phyloP scores from a whole-genome alignment of 2,888 invertebrate species.

The Aspidapion aeneum region DNA sequence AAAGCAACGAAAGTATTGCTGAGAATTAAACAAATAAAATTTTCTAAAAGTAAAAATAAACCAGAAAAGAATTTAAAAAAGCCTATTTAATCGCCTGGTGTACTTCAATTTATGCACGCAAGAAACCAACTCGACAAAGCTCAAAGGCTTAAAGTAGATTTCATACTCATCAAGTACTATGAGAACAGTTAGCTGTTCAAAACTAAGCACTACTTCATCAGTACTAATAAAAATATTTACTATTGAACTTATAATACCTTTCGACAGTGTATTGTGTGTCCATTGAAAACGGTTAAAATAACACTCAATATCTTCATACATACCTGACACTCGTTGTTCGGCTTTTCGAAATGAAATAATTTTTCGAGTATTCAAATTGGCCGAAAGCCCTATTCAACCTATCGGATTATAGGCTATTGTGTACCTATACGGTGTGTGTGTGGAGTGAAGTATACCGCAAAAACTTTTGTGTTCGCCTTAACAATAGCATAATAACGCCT shows the following conservation, averaged over 20 bases:
- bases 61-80: too few species aligned
- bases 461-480: not conserved
- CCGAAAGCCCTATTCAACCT: conserved; percentile 2
- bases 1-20: too few species aligned
- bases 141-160: too few species aligned
- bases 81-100: too few species aligned
- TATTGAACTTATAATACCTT: too few species aligned
- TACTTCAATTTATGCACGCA: too few species aligned
- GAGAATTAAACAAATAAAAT: too few species aligned
- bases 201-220: not conserved
- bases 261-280: not conserved
- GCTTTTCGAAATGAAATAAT: conserved; percentile 2
- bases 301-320: not conserved
- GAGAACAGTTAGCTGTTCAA: too few species aligned
- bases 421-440: not conserved
- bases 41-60: too few species aligned
- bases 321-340: conserved; percentile 2
- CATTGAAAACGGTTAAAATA: not conserved
- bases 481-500: not conserved
- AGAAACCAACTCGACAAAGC: too few species aligned
- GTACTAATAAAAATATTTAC: not conserved
- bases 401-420: conserved; percentile 1
- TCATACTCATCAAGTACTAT: too few species aligned
- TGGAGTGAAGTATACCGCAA: not conserved
- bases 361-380: conserved; percentile 4